Evolutionary conservation across 1,140 invertebrate species (phyloP).

Genomic region (Eupristina koningsbergeri): DNA sequence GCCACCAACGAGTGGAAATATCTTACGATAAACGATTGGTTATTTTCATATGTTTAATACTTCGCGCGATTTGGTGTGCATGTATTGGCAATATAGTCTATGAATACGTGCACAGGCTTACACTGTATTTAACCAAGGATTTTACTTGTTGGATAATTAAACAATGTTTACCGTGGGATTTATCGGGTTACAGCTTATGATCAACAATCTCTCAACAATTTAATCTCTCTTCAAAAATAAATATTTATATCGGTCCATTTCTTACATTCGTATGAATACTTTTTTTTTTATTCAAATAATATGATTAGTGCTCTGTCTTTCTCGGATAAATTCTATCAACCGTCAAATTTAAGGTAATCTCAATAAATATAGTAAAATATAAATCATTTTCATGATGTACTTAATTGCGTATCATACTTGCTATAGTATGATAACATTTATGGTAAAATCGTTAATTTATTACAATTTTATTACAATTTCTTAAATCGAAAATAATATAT

Average conservation of each 20-base stretch:
- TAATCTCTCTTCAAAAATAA: background rate
- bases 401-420: background rate
- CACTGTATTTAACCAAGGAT: background rate
- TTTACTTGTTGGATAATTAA: background rate
- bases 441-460: background rate
- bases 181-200: background rate
- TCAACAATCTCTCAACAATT: background rate
- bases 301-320: background rate
- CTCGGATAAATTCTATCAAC: background rate
- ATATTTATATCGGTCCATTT: background rate
- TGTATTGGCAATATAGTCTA: too few species aligned
- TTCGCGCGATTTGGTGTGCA: background rate
- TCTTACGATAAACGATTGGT: background rate
- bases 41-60: background rate
- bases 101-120: too few species aligned
- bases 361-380: background rate
- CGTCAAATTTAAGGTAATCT: background rate
- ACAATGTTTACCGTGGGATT: too few species aligned
- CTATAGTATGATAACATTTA: background rate
- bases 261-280: background rate
- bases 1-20: background rate
- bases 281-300: background rate
- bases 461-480: too few species aligned
- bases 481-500: too few species aligned
- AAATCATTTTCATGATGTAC: background rate